Conservation (phyloP, 2,888 invertebrate species). For the Agrotis puta region DNA sequence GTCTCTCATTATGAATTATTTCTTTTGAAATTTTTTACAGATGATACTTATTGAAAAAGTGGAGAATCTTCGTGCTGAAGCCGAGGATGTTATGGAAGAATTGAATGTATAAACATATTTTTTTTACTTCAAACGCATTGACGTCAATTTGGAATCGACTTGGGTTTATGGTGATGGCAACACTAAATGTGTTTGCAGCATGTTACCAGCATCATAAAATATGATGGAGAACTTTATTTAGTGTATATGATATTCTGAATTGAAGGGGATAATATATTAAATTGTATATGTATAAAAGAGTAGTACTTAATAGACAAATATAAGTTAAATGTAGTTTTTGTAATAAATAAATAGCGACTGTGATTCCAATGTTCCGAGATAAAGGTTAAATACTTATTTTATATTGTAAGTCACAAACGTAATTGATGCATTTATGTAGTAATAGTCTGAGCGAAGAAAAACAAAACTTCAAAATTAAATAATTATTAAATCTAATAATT, state of each 20-base stretch:
- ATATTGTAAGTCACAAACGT: neutral
- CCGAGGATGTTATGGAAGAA: conserved; percentile 93
- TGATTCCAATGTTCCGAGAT: conserved; percentile 5
- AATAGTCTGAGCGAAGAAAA: neutral
- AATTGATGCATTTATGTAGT: conserved; percentile 10
- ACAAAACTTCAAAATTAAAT: neutral
- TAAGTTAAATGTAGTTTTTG: neutral
- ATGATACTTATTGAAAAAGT: conserved; percentile 95
- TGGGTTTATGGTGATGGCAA: conserved; percentile 8
- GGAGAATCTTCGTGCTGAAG: conserved; percentile 96
- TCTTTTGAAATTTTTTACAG: conserved; percentile 81
- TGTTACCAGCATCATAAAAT: neutral
- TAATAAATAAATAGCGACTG: neutral
- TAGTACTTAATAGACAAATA: neutral
- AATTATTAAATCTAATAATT: neutral
- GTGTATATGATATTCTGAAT: neutral
- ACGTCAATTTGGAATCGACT: neutral
- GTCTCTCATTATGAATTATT: too few relatives aligned
- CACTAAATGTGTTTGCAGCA: neutral
- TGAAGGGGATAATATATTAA: neutral
- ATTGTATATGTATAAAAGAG: conserved; percentile 19
- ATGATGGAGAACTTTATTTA: neutral
- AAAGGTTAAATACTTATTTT: neutral
- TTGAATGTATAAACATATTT: conserved; percentile 75
- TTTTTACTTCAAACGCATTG: neutral